Base-by-base conservation (phyloP, 1,140 invertebrate species). In the Bombus sibiricus region DNA sequence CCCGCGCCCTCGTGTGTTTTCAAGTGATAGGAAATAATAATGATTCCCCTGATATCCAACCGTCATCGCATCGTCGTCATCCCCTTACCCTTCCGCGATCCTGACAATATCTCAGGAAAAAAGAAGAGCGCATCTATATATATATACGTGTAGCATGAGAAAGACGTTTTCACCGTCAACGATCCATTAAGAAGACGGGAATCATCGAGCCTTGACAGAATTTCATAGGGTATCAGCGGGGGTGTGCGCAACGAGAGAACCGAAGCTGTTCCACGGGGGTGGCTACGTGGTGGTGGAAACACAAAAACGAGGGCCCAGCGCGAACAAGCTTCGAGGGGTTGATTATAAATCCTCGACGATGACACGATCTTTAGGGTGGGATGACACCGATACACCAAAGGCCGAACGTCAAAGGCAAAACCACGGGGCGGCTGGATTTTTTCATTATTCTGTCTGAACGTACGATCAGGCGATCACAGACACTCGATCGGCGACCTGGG, bases 321-420 rank as follows among this genome's bases (percentile, higher is more conserved):
- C 39, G 28, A 34, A 9, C 59, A 9, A 37, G 74, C 25, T 34
- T 75, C 53, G 43, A 86, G 73, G 81, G 85, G 80, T 62, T 83
- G 85, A 86, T 78, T 73, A 71, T 84, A 78, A 84, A 78, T 84
- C 74, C 81, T 72, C 74, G 85, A 72, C 32, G 71, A 41, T 41
- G 39, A 41, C 39, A 72, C 64, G 43, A 37, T 22, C 34, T 53
- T 13, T 62, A 34, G 85, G 82, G 71, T 66, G 62, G 59, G 74
- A 73, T 64, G 86, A 86, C 59, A 80, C 76, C 76, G 69, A 87
- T 85, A 87, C 68, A 69, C 68, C 59, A 62, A 62, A 62, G 59
- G 37, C 25, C 69, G 80, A 64, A 9, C 75, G 59, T 85, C 84
- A 85, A 85, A 85, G 77, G 83, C 68, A 37, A 28, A n/a, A 12